phyloP scores from a whole-genome alignment of 2,888 invertebrate species.

The Rhaphigaster nebulosa region DNA sequence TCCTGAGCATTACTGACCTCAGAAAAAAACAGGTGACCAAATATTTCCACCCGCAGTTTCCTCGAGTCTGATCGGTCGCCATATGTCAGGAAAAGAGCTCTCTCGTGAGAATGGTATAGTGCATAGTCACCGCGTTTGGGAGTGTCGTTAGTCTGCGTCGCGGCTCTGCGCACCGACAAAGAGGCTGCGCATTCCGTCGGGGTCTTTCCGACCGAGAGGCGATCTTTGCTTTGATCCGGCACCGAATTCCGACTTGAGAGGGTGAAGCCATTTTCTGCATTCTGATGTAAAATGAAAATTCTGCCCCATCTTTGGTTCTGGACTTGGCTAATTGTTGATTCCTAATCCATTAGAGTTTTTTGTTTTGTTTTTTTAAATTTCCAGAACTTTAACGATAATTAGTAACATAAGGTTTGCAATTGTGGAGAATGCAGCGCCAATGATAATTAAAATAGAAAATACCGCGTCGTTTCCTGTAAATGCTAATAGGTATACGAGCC shows the following conservation, averaged over 20 bases:
- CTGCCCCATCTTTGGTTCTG: background rate
- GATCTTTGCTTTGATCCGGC: background rate
- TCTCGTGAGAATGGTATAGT: slow-evolving; percentile 14
- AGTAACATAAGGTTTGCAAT: background rate
- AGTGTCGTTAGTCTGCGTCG: slow-evolving; percentile 37
- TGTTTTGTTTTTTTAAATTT: background rate
- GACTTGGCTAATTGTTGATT: background rate
- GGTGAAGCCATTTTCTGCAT: slow-evolving; percentile 23
- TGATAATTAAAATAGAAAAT: no score
- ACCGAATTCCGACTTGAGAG: background rate
- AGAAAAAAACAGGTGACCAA: background rate
- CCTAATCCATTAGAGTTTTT: background rate
- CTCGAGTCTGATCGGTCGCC: background rate
- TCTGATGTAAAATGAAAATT: slow-evolving; percentile 3
- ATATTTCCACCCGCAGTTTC: background rate
- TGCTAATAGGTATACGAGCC: no score
- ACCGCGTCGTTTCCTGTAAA: no score
- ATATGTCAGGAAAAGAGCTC: background rate
- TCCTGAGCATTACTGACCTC: background rate
- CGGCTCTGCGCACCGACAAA: slow-evolving; percentile 45
- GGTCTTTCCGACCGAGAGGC: background rate
- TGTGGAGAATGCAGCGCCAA: no score
- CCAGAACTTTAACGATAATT: background rate
- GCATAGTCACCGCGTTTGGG: slow-evolving; percentile 36
- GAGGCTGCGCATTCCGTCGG: slow-evolving; percentile 33